A percentile compares a stretch with the other conserved stretches of the same genome.
phyloP scores from a whole-genome alignment of 2,113 vertebrate genomes.

The Charadrius vociferus region DNA sequence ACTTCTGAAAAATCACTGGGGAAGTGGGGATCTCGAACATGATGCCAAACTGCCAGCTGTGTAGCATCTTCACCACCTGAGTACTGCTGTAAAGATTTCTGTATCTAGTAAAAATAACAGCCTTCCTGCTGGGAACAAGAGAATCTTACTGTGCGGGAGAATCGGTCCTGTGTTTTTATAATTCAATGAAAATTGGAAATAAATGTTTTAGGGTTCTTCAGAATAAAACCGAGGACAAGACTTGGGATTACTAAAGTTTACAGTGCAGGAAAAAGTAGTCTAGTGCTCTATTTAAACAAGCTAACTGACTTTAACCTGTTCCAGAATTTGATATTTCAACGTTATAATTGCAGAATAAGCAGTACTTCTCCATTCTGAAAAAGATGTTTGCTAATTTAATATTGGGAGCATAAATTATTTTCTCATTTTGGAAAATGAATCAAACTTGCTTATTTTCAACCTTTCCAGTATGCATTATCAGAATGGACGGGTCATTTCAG shows the following conservation, averaged over 20 bases:
- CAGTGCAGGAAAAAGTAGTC: neutral
- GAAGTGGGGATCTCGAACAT: neutral
- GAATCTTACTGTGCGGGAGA: neutral
- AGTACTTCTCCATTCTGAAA: neutral
- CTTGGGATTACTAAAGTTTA: neutral
- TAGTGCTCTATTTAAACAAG: neutral
- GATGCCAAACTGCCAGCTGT: neutral
- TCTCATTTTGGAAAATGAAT: neutral
- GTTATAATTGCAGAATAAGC: neutral
- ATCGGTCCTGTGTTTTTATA: neutral
- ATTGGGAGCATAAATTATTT: neutral
- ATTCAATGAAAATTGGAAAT: neutral
- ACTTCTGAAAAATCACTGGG: neutral
- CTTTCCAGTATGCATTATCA: neutral
- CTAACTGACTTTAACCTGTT: neutral
- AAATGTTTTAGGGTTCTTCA: neutral
- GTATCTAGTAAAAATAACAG: neutral
- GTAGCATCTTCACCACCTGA: neutral
- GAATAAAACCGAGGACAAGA: neutral
- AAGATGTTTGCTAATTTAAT: neutral
- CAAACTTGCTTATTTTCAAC: neutral
- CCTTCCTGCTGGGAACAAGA: neutral
- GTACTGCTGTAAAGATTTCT: neutral
- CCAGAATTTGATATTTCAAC: neutral
- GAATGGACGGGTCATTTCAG: neutral